Evolutionary conservation across 2,113 vertebrate species (phyloP).

Genomic region (Phalacrocorax pelagicus): DNA sequence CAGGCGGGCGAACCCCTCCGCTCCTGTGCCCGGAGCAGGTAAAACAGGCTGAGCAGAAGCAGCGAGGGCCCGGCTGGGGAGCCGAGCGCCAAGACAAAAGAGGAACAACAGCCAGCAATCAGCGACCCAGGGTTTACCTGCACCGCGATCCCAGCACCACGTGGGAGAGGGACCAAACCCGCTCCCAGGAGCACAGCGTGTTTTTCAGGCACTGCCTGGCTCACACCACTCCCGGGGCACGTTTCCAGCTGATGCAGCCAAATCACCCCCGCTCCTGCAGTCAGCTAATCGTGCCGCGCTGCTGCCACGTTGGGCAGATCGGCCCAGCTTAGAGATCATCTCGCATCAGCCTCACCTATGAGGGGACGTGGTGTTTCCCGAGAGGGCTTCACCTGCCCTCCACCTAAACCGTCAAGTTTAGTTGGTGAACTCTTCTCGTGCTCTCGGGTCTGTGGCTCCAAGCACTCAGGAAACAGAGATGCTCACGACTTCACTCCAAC

Average conservation of each 20-base stretch:
- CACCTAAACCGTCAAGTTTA: not conserved
- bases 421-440: fast-evolving
- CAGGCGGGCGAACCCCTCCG: not conserved
- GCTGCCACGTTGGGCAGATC: not conserved
- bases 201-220: not conserved
- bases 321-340: not conserved
- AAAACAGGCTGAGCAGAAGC: not conserved
- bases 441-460: fast-evolving
- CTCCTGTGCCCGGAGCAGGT: not conserved
- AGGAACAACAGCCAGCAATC: not conserved
- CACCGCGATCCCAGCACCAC: fast-evolving
- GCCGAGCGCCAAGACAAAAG: not conserved
- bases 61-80: not conserved
- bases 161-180: not conserved
- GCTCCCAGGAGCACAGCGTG: fast-evolving
- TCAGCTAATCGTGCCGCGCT: fast-evolving
- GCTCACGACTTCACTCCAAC: fast-evolving
- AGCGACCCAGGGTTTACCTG: not conserved
- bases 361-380: fast-evolving
- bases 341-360: not conserved
- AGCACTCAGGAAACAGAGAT: not conserved
- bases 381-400: not conserved
- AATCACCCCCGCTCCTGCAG: fast-evolving
- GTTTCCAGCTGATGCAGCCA: not conserved
- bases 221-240: fast-evolving